Evolutionary conservation across 2,113 vertebrate genomes (phyloP).

Genomic region (Nibea albiflora): DNA sequence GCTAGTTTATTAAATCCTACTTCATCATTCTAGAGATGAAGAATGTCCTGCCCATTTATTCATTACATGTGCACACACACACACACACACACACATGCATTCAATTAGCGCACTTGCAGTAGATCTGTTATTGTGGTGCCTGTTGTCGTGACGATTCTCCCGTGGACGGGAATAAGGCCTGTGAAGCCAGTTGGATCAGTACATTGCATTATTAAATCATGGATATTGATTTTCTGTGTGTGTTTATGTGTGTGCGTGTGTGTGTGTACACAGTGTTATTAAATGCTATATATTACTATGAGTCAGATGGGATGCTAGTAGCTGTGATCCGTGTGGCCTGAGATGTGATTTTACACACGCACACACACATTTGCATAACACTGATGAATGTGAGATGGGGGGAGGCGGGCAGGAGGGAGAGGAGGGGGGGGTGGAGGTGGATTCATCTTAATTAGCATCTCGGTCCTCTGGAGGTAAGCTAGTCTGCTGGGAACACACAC

Average conservation of each 20-base stretch:
- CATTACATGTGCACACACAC: not conserved
- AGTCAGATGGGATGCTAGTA: constrained; percentile 90
- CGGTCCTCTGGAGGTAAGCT: constrained; percentile 91
- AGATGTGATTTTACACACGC: constrained; percentile 69
- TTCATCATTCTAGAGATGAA: constrained; percentile 75
- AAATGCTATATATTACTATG: constrained; percentile 99
- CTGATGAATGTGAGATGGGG: constrained; percentile 91
- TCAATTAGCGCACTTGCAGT: constrained; percentile 72
- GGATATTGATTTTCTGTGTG: constrained; percentile 91
- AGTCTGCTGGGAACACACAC: constrained; percentile 80
- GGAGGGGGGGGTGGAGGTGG: constrained; percentile 85
- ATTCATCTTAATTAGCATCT: constrained; percentile 99
- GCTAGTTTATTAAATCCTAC: constrained; percentile 73
- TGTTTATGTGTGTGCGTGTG: not conserved
- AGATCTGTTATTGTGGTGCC: constrained; percentile 70
- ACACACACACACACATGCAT: constrained; percentile 45
- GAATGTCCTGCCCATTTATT: constrained; percentile 48
- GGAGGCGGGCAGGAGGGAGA: constrained; percentile 86
- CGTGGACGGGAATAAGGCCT: constrained; percentile 59
- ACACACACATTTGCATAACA: constrained; percentile 96
- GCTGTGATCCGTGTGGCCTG: constrained; percentile 93
- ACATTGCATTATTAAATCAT: constrained; percentile 98
- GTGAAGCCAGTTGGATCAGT: constrained; percentile 89
- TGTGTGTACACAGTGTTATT: constrained; percentile 88
- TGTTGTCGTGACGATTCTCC: constrained; percentile 64